Conservation (phyloP, 2,797 vertebrate genomes). For the Linurgus olivaceus region DNA sequence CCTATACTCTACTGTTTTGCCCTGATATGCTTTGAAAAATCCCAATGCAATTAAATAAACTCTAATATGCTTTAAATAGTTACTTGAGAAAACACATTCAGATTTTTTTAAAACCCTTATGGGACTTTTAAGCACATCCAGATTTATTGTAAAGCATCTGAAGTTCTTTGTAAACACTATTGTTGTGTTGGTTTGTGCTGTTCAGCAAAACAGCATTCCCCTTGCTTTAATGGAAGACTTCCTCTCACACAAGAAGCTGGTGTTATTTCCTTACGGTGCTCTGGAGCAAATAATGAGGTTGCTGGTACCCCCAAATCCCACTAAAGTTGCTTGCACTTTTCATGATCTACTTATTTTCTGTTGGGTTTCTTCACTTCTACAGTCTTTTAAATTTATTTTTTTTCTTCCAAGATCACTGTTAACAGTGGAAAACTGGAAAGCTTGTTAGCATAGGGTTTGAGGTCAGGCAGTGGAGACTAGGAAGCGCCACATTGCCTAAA, state of each 20-base stretch:
- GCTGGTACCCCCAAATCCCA: not conserved
- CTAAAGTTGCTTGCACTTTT: not conserved
- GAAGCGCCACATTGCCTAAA: not conserved
- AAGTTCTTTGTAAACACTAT: constrained; percentile 61
- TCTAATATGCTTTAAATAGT: constrained; percentile 80
- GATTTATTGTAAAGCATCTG: constrained; percentile 72
- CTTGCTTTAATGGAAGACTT: not conserved
- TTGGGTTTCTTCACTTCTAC: not conserved
- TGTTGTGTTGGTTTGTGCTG: constrained; percentile 2
- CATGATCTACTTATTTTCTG: not conserved
- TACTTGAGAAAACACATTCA: constrained; percentile 77
- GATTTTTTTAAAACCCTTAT: constrained; percentile 68
- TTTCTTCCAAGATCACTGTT: not conserved
- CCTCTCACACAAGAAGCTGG: not conserved
- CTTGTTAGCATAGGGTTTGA: not conserved
- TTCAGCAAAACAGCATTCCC: constrained; percentile 15
- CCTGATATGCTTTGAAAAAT: constrained; percentile 81
- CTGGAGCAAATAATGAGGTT: not conserved
- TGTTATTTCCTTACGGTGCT: not conserved
- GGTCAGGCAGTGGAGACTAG: not conserved
- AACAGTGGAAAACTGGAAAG: not conserved
- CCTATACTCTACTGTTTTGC: constrained; percentile 78
- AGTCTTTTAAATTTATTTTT: not conserved
- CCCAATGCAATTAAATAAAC: constrained; percentile 79
- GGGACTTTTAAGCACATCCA: constrained; percentile 74